phyloP scores from a whole-genome alignment of 1,140 invertebrate genomes.

The Dryas iulia region DNA sequence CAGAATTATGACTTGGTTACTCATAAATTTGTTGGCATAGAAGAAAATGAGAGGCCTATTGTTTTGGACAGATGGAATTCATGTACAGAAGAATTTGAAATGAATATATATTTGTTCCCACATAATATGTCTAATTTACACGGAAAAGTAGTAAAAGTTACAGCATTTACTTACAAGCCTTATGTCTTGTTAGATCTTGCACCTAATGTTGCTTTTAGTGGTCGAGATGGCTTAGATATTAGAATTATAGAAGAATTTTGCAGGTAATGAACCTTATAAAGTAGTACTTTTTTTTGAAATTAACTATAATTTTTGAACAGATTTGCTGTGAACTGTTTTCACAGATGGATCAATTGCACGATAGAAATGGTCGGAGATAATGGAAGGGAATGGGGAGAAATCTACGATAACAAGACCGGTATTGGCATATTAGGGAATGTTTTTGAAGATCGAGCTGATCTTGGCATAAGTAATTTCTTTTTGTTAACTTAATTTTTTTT shows the following conservation, averaged over 20 bases:
- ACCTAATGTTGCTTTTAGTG: conserved; percentile 35
- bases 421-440: conserved; percentile 82
- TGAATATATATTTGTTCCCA: conserved; percentile 56
- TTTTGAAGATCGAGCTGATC: conserved; percentile 80
- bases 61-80: conserved; percentile 61
- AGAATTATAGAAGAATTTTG: conserved; percentile 70
- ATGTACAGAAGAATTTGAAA: conserved; percentile 48
- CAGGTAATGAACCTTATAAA: conserved; percentile 42
- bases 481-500: too few relatives aligned
- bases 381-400: conserved; percentile 81
- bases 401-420: conserved; percentile 81
- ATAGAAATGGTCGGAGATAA: conserved; percentile 76
- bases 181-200: conserved; percentile 66
- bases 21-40: conserved; percentile 57
- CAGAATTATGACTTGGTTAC: conserved; percentile 54
- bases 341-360: conserved; percentile 77
- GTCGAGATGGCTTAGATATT: conserved; percentile 65
- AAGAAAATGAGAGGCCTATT: conserved; percentile 39
- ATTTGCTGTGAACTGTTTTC: not conserved
- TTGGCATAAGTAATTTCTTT: conserved; percentile 74
- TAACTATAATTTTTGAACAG: not conserved
- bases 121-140: conserved; percentile 60
- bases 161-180: conserved; percentile 69
- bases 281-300: not conserved
- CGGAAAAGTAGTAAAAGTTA: conserved; percentile 61